Base-by-base conservation (phyloP, 2,113 vertebrate species). In the Riparia riparia region DNA sequence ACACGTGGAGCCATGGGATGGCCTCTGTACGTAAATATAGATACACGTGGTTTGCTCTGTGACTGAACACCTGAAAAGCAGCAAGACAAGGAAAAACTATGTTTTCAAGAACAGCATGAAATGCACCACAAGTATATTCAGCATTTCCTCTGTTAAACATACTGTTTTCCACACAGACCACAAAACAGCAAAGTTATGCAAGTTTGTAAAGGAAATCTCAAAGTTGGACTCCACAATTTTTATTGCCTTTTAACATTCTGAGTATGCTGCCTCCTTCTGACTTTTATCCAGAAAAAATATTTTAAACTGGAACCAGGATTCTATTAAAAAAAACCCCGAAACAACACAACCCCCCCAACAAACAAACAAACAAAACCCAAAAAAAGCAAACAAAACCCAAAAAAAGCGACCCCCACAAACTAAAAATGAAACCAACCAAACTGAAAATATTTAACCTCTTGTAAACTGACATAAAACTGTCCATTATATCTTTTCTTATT, bases 401-500 rank as follows among this genome's bases (percentile, higher is more conserved):
- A 49, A 49, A n/a, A 17, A 54, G 19, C 32, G 12, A 9, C 37
- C 37, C 37, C 37, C 37, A 37, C 37, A 37, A 37, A 37, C 37
- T 37, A 37, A 37, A 37, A 37, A 37, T 37, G 37, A 37, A 37
- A 37, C 34, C 25, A 39, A 63, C 37, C 6, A 24, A 49, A 2
- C 16, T 37, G 24, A 29, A 80, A 58, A 63, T 19, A 64, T 3
- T 53, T 15, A 21, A 29, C 3, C 21, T 83, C 42, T 24, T 49
- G 3, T 14, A 66, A 66, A 28, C 14, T 57, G 17, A 9, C n/a
- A 31, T 28, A 13, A n/a, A 72, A 21, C 15, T 47, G 21, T 7
- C 28, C 29, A 0, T 16, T 24, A 14, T 1, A 53, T 1, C 5
- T 73, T 63, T 57, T 2, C 1, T 51, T 28, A 39, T 0, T 17